Conservation (phyloP, 1,140 invertebrate genomes). For the Dendrolimus punctatus region DNA sequence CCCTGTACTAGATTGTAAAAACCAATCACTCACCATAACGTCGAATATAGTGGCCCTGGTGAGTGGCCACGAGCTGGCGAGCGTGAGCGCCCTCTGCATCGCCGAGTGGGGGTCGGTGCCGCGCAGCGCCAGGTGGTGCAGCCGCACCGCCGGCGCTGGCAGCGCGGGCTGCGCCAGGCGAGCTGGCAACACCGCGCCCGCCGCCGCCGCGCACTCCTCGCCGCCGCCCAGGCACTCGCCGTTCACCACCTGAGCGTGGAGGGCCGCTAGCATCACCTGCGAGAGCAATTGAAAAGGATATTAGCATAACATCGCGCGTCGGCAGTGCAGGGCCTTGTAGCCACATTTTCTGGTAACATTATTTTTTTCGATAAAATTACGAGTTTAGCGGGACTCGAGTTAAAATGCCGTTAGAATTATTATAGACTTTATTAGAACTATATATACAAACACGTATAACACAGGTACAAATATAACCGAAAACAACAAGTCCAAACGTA, state of each 20-base stretch:
- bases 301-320: no score
- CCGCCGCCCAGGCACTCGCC: constrained; percentile 83
- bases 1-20: neutral
- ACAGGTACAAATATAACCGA: no score
- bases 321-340: no score
- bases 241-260: constrained; percentile 94
- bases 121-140: constrained; percentile 73
- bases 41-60: constrained; percentile 95
- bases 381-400: no score
- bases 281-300: neutral
- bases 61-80: constrained; percentile 94
- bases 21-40: constrained; percentile 80
- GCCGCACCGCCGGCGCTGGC: constrained; percentile 81
- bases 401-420: no score
- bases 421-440: no score
- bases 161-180: constrained; percentile 82
- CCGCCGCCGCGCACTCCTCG: constrained; percentile 83
- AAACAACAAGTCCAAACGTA: no score
- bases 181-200: constrained; percentile 87
- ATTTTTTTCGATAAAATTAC: no score
- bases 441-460: no score
- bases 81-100: constrained; percentile 94
- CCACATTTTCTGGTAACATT: no score
- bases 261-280: constrained; percentile 93
- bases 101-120: constrained; percentile 88